These are phyloP conservation scores for Sebastes dallii DNA, from an alignment of 2,797 vertebrate species.

Conservation along the genomic window DNA sequence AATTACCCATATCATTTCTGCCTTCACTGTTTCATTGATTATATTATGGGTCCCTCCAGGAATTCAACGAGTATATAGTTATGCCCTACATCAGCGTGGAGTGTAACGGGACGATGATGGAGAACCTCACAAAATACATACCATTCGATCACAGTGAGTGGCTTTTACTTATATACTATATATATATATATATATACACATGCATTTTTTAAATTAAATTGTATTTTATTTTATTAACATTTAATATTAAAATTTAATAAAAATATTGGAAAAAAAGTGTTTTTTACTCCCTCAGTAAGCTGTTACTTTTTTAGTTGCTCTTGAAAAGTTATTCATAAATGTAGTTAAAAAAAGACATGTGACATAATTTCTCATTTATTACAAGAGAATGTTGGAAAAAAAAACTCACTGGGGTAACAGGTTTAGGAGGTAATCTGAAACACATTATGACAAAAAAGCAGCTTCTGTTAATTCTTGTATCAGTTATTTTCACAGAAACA, in stretches of 20 bases:
- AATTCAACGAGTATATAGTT: fast-evolving
- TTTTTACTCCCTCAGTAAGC: not conserved
- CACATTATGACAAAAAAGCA: not conserved
- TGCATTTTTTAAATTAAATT: too few species aligned
- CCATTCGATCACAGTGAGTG: slow-evolving; percentile 49
- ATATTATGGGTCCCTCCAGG: slow-evolving; percentile 22
- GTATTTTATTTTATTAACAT: too few species aligned
- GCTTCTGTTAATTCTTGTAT: not conserved
- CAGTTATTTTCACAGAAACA: not conserved
- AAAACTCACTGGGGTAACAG: fast-evolving
- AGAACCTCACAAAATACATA: not conserved
- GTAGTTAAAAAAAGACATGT: not conserved
- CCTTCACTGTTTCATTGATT: not conserved
- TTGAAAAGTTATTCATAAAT: not conserved
- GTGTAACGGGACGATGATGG: slow-evolving; percentile 51
- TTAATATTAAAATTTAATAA: too few species aligned
- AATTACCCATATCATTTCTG: not conserved
- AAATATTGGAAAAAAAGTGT: too few species aligned
- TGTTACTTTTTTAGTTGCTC: not conserved
- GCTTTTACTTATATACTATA: not conserved
- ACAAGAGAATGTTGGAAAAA: not conserved
- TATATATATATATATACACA: fast-evolving
- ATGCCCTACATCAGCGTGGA: slow-evolving; percentile 45
- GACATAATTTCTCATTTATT: not conserved
- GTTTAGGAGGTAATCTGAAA: not conserved